Base-by-base conservation (phyloP, 2,113 vertebrate species). In the Notothenia coriiceps region DNA sequence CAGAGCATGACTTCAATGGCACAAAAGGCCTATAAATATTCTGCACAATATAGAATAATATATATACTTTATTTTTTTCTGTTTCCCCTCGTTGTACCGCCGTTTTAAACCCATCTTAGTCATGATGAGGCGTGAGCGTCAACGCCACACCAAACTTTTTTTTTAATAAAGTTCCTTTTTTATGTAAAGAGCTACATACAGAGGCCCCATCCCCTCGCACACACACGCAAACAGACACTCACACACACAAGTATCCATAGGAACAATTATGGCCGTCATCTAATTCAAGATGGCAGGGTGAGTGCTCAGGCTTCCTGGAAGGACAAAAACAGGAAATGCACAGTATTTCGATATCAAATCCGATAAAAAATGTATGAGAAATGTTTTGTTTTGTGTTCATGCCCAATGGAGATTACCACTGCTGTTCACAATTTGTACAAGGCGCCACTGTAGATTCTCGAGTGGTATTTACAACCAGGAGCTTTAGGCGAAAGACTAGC, bases 21-120 rank as follows among this genome's bases (percentile, higher is more conserved):
- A 94, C 91, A 91, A 94, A 91, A 91, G 88, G 90, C 92, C 92
- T 94, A 94, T 94, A 95, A 95, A 95, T 94, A 93, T 93, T 93
- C 90, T 94, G 92, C 92, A 95, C 94, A 94, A 95, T 95, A 95
- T 94, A 94, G 91, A 91, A 92, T 90, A 88, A 86, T 91, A 92
- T 94, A 91, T 93, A 89, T 91, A 84, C 67, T 83, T 75, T 80
- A 15, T 64, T 62, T 20, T 67, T 54, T 68, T 63, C 63, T 33
- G 66, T 75, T 64, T 75, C 76, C 35, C 63, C 79, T 76, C 14
- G 6, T 70, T 70, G 79, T 56, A 59, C 60, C 43, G 50, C 68
- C 73, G 63, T 60, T 59, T 67, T 81, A 47, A 70, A 68, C 79
- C 70, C 55, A 3, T 54, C 74, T 68, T 74, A 61, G 79, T 82